Evolutionary conservation across 2,797 vertebrate species (phyloP).

Genomic region (Enteromius fasciolatus): DNA sequence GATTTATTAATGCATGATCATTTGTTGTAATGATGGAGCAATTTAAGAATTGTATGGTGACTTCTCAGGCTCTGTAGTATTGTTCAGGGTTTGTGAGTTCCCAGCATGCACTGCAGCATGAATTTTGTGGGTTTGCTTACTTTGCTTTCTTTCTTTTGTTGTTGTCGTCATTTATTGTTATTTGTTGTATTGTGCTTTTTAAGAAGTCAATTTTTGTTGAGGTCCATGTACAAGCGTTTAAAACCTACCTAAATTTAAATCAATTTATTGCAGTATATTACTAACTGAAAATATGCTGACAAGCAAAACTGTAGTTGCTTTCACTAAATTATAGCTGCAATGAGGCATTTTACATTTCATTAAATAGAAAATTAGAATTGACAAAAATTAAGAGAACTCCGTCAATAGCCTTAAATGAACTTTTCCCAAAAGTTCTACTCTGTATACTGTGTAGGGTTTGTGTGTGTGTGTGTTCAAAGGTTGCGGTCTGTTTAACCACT

Average conservation of each 20-base stretch:
- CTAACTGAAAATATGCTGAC: neutral
- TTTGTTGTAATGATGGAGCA: neutral
- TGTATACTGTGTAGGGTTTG: conserved; percentile 20
- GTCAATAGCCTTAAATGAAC: neutral
- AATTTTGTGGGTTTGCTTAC: neutral
- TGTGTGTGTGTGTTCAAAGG: conserved; percentile 44
- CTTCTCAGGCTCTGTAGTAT: neutral
- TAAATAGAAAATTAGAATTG: neutral
- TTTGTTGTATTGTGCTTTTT: neutral
- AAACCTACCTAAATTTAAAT: neutral
- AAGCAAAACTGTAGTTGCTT: neutral
- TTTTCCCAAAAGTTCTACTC: neutral
- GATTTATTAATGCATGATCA: neutral
- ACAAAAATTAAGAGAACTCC: neutral
- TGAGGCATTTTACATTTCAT: neutral
- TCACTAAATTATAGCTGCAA: neutral
- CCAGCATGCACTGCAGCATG: neutral
- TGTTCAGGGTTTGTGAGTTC: neutral
- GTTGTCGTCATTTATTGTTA: neutral
- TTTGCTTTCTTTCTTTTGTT: neutral
- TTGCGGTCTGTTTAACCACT: conserved; percentile 48
- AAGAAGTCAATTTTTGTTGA: neutral
- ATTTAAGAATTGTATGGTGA: neutral
- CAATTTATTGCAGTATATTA: neutral
- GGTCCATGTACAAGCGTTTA: neutral